phyloP scores from a whole-genome alignment of 35 echinoderm and acorn worm genomes.

The Lytechinus pictus region DNA sequence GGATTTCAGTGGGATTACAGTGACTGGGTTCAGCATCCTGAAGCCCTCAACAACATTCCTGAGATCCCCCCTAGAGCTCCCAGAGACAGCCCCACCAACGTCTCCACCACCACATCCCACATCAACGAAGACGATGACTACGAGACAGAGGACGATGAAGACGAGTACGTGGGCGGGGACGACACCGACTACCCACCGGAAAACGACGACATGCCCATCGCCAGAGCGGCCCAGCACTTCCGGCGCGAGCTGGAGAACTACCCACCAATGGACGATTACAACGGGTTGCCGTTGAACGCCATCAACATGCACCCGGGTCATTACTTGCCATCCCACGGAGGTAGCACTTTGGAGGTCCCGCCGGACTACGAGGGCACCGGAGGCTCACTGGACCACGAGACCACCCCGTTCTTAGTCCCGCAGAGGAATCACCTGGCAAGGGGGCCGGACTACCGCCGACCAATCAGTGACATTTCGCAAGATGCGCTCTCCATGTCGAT shows the following conservation, averaged over 20 bases:
- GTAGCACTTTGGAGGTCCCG: slow-evolving; percentile 66
- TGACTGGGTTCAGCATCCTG: slow-evolving; percentile 85
- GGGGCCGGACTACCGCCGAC: slow-evolving; percentile 40
- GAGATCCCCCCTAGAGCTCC: slow-evolving; percentile 64
- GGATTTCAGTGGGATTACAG: slow-evolving; percentile 96
- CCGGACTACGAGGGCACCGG: slow-evolving; percentile 61
- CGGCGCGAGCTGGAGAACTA: slow-evolving; percentile 79
- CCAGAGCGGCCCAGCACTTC: slow-evolving; percentile 72
- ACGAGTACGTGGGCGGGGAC: slow-evolving; percentile 93
- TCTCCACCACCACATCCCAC: slow-evolving; percentile 76
- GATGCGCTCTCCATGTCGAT: slow-evolving; percentile 94
- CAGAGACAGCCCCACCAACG: slow-evolving; percentile 84
- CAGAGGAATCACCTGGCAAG: slow-evolving; percentile 31
- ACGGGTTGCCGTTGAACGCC: slow-evolving; percentile 55
- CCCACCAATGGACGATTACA: slow-evolving; percentile 43
- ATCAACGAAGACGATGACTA: slow-evolving; percentile 63
- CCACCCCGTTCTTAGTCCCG: slow-evolving; percentile 42
- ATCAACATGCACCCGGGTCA: slow-evolving; percentile 80
- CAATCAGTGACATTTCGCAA: slow-evolving; percentile 72
- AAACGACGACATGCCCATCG: slow-evolving; percentile 78
- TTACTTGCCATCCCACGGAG: slow-evolving; percentile 86
- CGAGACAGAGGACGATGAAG: slow-evolving; percentile 64
- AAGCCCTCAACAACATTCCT: slow-evolving; percentile 79
- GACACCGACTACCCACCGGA: slow-evolving; percentile 94
- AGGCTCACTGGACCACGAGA: slow-evolving; percentile 42